Conservation (phyloP, 2,888 invertebrate species). For the Ligdia adustata region DNA sequence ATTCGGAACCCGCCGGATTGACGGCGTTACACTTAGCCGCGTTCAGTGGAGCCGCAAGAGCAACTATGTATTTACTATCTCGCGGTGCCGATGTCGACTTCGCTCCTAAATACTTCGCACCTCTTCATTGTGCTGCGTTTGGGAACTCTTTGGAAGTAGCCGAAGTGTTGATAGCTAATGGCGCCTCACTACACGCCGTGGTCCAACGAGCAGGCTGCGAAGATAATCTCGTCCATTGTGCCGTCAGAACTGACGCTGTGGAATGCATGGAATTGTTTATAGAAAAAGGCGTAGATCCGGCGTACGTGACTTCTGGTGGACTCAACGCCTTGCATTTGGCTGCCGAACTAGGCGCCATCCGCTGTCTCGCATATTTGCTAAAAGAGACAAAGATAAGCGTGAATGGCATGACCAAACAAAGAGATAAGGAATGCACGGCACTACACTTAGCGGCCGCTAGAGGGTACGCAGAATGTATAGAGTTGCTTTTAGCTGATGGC, state of each 20-base stretch:
- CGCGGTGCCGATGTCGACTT: slow-evolving; percentile 88
- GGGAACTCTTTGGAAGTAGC: slow-evolving; percentile 93
- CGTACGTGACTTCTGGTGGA: slow-evolving; percentile 89
- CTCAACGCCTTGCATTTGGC: slow-evolving; percentile 91
- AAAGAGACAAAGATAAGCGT: slow-evolving; percentile 89
- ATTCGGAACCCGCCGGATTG: slow-evolving; percentile 88
- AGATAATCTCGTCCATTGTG: slow-evolving; percentile 92
- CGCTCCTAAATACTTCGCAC: slow-evolving; percentile 89
- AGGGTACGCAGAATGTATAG: slow-evolving; percentile 92
- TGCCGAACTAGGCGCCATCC: slow-evolving; percentile 89
- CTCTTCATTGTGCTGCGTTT: slow-evolving; percentile 95
- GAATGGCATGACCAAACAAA: slow-evolving; percentile 87
- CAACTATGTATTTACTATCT: slow-evolving; percentile 87
- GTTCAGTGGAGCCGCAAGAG: slow-evolving; percentile 89
- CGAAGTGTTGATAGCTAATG: slow-evolving; percentile 88
- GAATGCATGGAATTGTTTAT: slow-evolving; percentile 91
- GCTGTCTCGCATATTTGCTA: slow-evolving; percentile 89
- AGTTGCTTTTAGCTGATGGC: slow-evolving; percentile 88
- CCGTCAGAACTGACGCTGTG: slow-evolving; percentile 91
- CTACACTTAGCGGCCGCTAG: slow-evolving; percentile 94
- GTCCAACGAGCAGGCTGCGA: slow-evolving; percentile 87
- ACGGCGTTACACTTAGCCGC: slow-evolving; percentile 90
- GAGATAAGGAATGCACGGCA: slow-evolving; percentile 90
- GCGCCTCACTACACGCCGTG: slow-evolving; percentile 88
- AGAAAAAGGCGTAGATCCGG: slow-evolving; percentile 89